phyloP scores from a whole-genome alignment of 2,113 vertebrate species.

The Dasypus novemcinctus region DNA sequence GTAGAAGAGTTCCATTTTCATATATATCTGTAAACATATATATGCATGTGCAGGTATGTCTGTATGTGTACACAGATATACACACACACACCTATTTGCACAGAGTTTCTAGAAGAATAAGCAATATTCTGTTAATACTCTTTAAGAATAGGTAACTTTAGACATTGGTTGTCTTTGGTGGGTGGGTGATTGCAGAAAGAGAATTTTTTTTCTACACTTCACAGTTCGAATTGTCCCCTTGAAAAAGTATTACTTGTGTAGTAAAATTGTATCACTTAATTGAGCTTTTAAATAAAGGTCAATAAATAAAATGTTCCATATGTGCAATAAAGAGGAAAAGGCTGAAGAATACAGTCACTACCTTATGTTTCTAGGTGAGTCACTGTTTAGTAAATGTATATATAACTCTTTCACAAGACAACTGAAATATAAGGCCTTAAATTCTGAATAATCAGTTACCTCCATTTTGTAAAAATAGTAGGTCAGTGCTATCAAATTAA shows the following conservation, averaged over 20 bases:
- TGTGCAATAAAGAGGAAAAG: conserved; percentile 17
- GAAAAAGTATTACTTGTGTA: neutral
- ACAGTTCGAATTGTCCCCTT: conserved; percentile 18
- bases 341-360: neutral
- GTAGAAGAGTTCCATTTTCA: neutral
- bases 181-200: neutral
- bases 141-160: neutral
- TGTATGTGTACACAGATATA: neutral
- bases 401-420: neutral
- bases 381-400: neutral
- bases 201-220: neutral
- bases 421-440: neutral
- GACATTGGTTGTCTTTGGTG: neutral
- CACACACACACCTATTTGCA: neutral
- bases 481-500: neutral
- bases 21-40: neutral
- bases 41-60: neutral
- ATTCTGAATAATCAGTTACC: neutral
- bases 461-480: neutral
- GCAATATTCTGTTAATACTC: no score
- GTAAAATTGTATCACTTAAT: conserved; percentile 15
- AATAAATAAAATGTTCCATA: neutral
- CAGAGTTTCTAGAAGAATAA: neutral
- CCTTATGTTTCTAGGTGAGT: neutral
- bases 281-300: neutral